phyloP scores from a whole-genome alignment of 2,113 vertebrate species.

The Myxocyprinus asiaticus region DNA sequence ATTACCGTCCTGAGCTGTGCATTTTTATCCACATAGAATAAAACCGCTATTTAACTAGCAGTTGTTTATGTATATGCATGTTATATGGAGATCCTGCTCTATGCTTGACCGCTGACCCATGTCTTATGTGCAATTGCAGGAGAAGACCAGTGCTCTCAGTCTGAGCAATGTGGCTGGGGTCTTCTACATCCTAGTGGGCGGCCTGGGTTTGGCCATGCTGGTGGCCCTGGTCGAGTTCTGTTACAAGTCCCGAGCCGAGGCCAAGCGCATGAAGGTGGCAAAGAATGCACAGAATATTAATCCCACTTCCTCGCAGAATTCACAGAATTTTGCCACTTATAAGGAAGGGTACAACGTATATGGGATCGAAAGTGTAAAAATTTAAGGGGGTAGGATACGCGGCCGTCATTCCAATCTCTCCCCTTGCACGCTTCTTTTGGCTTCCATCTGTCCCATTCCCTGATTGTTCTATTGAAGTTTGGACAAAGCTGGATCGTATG shows the following conservation, averaged over 20 bases:
- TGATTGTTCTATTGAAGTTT: constrained; percentile 77
- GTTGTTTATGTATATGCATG: constrained; percentile 46
- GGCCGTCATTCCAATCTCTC: constrained; percentile 91
- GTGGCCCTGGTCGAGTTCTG: constrained; percentile 99
- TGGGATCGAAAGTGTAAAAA: constrained; percentile 99
- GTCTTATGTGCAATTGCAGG: constrained; percentile 86
- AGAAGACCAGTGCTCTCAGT: constrained; percentile 99
- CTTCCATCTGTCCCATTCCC: constrained; percentile 48
- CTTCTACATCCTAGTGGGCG: constrained; percentile 99
- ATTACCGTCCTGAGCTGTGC: constrained; percentile 65
- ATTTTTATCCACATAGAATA: constrained; percentile 49
- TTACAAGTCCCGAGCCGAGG: constrained; percentile 99
- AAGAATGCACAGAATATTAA: constrained; percentile 99
- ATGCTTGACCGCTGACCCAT: constrained; percentile 63
- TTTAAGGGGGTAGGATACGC: constrained; percentile 99
- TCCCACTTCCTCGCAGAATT: constrained; percentile 99
- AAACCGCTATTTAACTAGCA: constrained; percentile 36
- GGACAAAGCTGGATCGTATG: constrained; percentile 79
- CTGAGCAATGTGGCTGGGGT: constrained; percentile 99
- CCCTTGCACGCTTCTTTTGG: constrained; percentile 83
- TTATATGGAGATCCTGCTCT: constrained; percentile 44
- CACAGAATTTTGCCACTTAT: constrained; percentile 99
- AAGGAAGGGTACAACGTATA: constrained; percentile 99
- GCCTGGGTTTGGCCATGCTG: constrained; percentile 99
- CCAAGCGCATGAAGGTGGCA: constrained; percentile 99